Base-by-base conservation (phyloP, 2,888 invertebrate species). In the Saturnia pavonia region DNA sequence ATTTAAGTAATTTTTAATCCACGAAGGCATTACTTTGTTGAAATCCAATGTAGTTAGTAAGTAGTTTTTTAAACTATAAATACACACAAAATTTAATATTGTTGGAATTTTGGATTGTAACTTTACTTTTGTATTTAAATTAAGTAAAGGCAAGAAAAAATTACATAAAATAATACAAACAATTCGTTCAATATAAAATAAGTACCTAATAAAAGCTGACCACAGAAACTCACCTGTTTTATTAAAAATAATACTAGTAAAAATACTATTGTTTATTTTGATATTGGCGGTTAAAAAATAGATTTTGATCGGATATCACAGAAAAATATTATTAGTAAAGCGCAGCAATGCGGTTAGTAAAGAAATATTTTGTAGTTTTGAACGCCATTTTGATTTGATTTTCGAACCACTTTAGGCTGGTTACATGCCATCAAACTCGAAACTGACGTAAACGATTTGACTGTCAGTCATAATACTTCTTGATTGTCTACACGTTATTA, bases 331-430 rank as follows among this genome's bases (percentile, higher is more conserved):
- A 72, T 71, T 65, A 74, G 11, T 74, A 75, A 84, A 86, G 85
- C 88, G 88, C 88, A 89, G 86, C 84, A 88, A 89, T 88, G 87
- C 88, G 87, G 80, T 81, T 65, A 75, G 73, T 68, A 69, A 40
- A 69, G 67, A 74, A 74, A 80, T 79, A 82, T 83, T 80, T 70
- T 71, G 69, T 77, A 80, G 81, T 83, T 80, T 70, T 71, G 69
- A 77, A 80, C 79, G 86, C 86, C 86, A 86, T 85, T 82, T 85
- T 86, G 78, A 72, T 48, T 67, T 48, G 67, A 78, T 77, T 80
- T 80, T 79, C 72, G 78, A 78, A 79, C 75, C 72, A 69, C 65
- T 65, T 3, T 65, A 67, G 65, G 69, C 34, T 48, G 9, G 8
- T 8, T 22, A 22, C 65, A 65, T 9, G 42, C 51, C 51, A 40